Conservation (phyloP, 2,797 vertebrate species). For the Hydrocynus forskahlii region DNA sequence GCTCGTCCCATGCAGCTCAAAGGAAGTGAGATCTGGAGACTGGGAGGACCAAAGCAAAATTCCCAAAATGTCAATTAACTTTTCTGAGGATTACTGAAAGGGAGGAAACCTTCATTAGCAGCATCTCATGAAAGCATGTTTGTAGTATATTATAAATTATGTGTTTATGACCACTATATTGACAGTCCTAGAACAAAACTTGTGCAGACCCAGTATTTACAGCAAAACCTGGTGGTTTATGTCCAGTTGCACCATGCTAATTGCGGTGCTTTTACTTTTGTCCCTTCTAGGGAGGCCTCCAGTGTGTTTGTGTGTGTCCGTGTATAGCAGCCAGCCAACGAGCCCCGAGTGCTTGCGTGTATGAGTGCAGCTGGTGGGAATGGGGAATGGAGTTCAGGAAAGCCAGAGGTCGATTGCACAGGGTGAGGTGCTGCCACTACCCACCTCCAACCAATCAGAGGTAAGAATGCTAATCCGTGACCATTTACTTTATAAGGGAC, state of each 20-base stretch:
- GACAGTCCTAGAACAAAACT: not conserved
- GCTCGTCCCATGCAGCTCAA: too few relatives aligned
- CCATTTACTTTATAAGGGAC: too few relatives aligned
- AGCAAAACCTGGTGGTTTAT: not conserved
- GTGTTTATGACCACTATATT: too few relatives aligned
- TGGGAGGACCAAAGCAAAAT: too few relatives aligned
- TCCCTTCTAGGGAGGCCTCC: slow-evolving; percentile 20
- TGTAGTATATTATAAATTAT: too few relatives aligned
- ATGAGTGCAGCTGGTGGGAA: slow-evolving; percentile 68
- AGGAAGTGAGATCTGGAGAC: too few relatives aligned
- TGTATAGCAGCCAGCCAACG: slow-evolving; percentile 10
- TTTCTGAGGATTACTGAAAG: too few relatives aligned
- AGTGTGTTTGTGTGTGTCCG: not conserved
- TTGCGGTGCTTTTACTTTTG: not conserved
- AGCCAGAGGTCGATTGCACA: slow-evolving; percentile 72
- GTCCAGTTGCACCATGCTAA: not conserved
- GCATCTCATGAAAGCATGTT: too few relatives aligned
- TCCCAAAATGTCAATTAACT: too few relatives aligned
- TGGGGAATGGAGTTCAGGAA: slow-evolving; percentile 92
- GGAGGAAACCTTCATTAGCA: too few relatives aligned
- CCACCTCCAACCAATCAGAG: slow-evolving; percentile 77
- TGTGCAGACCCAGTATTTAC: not conserved
- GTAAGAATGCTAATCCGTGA: slow-evolving; percentile 63
- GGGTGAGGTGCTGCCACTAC: slow-evolving; percentile 78
- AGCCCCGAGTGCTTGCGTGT: slow-evolving; percentile 23